A percentile compares a stretch with the other conserved stretches of the same genome.
Evolutionary conservation across 1,140 invertebrate species (phyloP).

Genomic region (Chymomyza costata): DNA sequence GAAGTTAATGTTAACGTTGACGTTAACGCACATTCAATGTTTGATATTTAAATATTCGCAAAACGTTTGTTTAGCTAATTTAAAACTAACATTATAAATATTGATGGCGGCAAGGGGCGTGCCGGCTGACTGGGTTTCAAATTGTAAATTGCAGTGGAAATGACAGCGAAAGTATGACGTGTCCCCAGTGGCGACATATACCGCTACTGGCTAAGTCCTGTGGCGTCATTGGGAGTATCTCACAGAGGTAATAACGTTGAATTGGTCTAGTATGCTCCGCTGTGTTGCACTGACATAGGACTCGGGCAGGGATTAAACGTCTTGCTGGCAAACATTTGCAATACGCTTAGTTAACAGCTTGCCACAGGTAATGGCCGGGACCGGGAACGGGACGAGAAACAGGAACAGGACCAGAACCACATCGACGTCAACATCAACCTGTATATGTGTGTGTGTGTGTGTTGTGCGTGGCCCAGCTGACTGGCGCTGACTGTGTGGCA

Average conservation of each 20-base stretch:
- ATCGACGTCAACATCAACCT: too few species aligned
- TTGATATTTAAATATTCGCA: constrained; percentile 55
- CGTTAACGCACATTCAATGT: constrained; percentile 22
- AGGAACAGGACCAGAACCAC: constrained; percentile 21
- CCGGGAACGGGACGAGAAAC: constrained; percentile 55
- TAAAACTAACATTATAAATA: constrained; percentile 72
- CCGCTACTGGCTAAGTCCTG: too few species aligned
- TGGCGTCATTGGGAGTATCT: too few species aligned
- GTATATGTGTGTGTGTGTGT: too few species aligned
- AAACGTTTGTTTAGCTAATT: constrained; percentile 65
- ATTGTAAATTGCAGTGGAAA: constrained; percentile 46
- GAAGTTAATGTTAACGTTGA: too few species aligned
- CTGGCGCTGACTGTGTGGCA: too few species aligned
- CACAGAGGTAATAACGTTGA: too few species aligned
- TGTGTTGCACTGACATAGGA: constrained; percentile 49
- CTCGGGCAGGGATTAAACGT: constrained; percentile 46
- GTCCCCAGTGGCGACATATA: constrained; percentile 64
- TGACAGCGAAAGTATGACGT: constrained; percentile 67
- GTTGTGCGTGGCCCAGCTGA: too few species aligned
- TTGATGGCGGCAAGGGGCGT: constrained; percentile 30
- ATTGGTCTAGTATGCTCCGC: constrained; percentile 15
- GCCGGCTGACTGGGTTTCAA: constrained; percentile 2
- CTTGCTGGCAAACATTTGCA: constrained; percentile 66
- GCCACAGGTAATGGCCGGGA: constrained; percentile 55
- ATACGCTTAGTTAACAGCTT: constrained; percentile 67